Percentiles rank a stretch among this genome's conserved stretches.
Evolutionary conservation across 2,888 invertebrate species (phyloP).

Genomic region (Thysanoteuthis rhombus): DNA sequence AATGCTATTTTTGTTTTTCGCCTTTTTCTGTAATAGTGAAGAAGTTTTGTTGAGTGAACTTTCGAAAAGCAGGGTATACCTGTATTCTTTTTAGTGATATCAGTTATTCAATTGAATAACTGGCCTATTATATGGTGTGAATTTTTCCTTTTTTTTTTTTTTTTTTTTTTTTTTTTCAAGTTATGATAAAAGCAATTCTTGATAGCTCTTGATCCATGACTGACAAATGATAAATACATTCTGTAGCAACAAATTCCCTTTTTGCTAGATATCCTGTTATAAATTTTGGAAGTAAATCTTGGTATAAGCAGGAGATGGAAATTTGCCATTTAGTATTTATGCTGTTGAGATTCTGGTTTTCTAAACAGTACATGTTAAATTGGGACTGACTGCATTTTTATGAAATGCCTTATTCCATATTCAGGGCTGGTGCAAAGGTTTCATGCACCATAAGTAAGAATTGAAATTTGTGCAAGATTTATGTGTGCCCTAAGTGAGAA

Average conservation of each 20-base stretch:
- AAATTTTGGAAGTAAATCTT: conserved; percentile 12
- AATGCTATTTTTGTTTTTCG: too few relatives aligned
- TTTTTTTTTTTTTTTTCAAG: not conserved
- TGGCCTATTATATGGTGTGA: not conserved
- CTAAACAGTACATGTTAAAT: not conserved
- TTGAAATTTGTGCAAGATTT: too few relatives aligned
- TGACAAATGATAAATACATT: not conserved
- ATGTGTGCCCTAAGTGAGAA: too few relatives aligned
- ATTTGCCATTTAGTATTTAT: not conserved
- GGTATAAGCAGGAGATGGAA: not conserved
- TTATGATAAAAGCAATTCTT: not conserved
- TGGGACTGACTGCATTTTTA: not conserved
- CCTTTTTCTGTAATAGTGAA: too few relatives aligned
- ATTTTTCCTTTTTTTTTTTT: not conserved
- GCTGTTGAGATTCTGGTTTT: not conserved
- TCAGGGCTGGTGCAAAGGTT: too few relatives aligned
- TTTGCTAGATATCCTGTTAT: not conserved
- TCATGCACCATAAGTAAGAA: too few relatives aligned
- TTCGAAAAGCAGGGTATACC: too few relatives aligned
- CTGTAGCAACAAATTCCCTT: not conserved
- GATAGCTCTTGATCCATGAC: not conserved
- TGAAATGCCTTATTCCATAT: not conserved
- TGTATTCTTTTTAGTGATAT: not conserved
- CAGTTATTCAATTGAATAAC: not conserved
- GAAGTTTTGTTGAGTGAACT: too few relatives aligned